These are phyloP conservation scores for Cephus pulcher DNA, from an alignment of 2,888 invertebrate genomes.

Conservation along the genomic window DNA sequence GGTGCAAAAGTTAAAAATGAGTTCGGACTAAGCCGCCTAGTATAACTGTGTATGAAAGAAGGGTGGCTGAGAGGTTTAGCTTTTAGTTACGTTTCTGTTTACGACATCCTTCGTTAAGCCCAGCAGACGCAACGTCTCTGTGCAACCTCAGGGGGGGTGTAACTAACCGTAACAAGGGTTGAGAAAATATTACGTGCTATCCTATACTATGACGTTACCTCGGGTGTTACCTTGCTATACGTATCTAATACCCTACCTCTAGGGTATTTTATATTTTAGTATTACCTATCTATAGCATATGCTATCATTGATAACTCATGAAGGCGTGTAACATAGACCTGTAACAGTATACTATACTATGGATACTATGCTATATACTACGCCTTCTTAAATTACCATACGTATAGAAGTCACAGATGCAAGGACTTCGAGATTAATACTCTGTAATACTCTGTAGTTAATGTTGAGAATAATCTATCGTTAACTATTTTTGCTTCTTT, in stretches of 20 bases:
- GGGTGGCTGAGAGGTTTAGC: conserved; percentile 32
- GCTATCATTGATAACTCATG: background rate
- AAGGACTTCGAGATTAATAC: conserved; percentile 32
- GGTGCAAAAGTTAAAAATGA: background rate
- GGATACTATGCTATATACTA: background rate
- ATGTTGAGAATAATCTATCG: background rate
- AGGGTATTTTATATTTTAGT: background rate
- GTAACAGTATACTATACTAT: background rate
- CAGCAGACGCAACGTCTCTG: background rate
- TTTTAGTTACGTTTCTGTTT: conserved; percentile 45
- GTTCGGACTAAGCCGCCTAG: background rate
- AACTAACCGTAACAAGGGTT: background rate
- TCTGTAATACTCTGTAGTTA: background rate
- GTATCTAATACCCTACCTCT: background rate
- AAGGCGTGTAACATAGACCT: background rate
- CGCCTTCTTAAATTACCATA: conserved; percentile 45
- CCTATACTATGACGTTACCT: background rate
- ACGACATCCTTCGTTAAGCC: conserved; percentile 42
- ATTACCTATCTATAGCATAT: background rate
- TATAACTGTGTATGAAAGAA: conserved; percentile 17
- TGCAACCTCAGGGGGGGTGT: background rate
- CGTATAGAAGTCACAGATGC: conserved; percentile 33
- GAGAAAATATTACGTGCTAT: background rate
- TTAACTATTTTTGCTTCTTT: background rate
- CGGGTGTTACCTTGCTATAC: background rate